Percentiles rank a stretch among this genome's conserved stretches.
Evolutionary conservation across 2,888 invertebrate species (phyloP).

Genomic region (Unio pictorum): DNA sequence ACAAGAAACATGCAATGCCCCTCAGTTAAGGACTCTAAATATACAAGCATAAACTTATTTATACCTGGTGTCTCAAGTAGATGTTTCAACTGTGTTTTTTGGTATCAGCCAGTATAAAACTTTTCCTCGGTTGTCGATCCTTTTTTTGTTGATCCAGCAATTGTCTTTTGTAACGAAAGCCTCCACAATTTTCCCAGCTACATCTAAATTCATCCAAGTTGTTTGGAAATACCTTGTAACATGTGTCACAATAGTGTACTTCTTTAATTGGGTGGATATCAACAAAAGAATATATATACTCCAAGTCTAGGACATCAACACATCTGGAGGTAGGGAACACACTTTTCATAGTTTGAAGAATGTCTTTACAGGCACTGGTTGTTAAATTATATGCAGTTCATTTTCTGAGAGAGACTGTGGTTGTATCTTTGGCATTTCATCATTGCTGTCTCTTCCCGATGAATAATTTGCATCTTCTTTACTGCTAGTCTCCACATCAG

Average conservation of each 20-base stretch:
- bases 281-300: constrained; percentile 16
- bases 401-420: no score
- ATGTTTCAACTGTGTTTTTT: constrained; percentile 2
- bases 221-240: not conserved
- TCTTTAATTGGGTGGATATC: constrained; percentile 2
- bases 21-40: not conserved
- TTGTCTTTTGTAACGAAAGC: constrained; percentile 3
- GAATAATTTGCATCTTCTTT: no score
- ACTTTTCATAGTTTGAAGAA: constrained; percentile 1
- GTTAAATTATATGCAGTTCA: not conserved
- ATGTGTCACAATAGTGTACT: constrained; percentile 1
- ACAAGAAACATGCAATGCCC: not conserved
- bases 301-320: constrained; percentile 12
- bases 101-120: constrained; percentile 1
- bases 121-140: not conserved
- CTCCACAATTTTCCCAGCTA: not conserved
- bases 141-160: not conserved
- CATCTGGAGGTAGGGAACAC: not conserved
- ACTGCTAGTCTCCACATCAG: no score
- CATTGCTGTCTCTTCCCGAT: no score
- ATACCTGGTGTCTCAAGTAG: constrained; percentile 2
- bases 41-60: not conserved
- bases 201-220: not conserved
- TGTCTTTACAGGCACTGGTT: not conserved
- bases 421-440: no score